A percentile compares a stretch with the other conserved stretches of the same genome.
Evolutionary conservation across 1,140 invertebrate genomes (phyloP).

Genomic region (Euschistus heros): DNA sequence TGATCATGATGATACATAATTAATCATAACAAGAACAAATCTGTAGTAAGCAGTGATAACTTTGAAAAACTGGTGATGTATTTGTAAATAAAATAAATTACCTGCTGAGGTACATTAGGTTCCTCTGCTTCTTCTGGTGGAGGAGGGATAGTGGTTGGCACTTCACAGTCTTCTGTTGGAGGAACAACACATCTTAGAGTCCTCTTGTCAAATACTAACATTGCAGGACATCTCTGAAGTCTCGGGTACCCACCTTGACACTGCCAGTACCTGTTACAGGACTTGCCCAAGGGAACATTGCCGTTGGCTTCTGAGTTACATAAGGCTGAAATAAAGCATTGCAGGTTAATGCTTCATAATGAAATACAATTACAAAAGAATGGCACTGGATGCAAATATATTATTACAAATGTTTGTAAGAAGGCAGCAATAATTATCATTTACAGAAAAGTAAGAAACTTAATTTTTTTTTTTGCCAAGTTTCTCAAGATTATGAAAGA

Average conservation of each 20-base stretch:
- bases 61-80: no score
- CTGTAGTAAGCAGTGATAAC: background rate
- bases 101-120: conserved; percentile 6
- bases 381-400: no score
- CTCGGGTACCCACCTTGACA: conserved; percentile 86
- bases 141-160: conserved; percentile 62
- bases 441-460: no score
- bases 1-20: background rate
- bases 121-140: conserved; percentile 39
- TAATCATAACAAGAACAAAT: background rate
- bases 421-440: no score
- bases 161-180: conserved; percentile 76
- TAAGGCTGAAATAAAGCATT: conserved; percentile 50
- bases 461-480: no score
- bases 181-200: conserved; percentile 75
- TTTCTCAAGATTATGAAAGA: no score
- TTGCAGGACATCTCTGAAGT: conserved; percentile 77
- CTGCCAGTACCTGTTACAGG: conserved; percentile 87
- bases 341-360: background rate
- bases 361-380: no score
- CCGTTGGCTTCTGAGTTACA: conserved; percentile 82
- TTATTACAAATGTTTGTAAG: no score
- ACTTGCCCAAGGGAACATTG: conserved; percentile 67
- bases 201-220: conserved; percentile 77
- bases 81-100: background rate